These are phyloP conservation scores for honey bee (Apis mellifera) DNA, from an alignment of 1,140 invertebrate species.

Conservation along the genomic window Amel_HAv3.1 CM009933.2:9003501-9004000, in stretches of 20 bases:
- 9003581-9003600: neutral
- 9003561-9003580: slow-evolving; percentile 2
- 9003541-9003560: slow-evolving; percentile 15
- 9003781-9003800: slow-evolving; percentile 2
- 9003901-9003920: slow-evolving; percentile 1
- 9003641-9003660: no score
- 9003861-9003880: slow-evolving; percentile 5
- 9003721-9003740: no score
- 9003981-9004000: neutral
- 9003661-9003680: neutral
- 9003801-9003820: slow-evolving; percentile 7
- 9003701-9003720: no score
- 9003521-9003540: slow-evolving; percentile 46
- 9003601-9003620: slow-evolving; percentile 20
- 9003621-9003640: no score
- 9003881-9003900: neutral
- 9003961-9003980: slow-evolving; percentile 3
- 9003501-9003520: neutral
- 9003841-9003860: neutral
- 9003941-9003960: neutral
- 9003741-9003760: no score
- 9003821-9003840: slow-evolving; percentile 16
- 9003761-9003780: neutral
- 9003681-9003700: no score
- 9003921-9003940: neutral